Conservation (phyloP, 1,140 invertebrate genomes). For the Ooceraea biroi region DNA sequence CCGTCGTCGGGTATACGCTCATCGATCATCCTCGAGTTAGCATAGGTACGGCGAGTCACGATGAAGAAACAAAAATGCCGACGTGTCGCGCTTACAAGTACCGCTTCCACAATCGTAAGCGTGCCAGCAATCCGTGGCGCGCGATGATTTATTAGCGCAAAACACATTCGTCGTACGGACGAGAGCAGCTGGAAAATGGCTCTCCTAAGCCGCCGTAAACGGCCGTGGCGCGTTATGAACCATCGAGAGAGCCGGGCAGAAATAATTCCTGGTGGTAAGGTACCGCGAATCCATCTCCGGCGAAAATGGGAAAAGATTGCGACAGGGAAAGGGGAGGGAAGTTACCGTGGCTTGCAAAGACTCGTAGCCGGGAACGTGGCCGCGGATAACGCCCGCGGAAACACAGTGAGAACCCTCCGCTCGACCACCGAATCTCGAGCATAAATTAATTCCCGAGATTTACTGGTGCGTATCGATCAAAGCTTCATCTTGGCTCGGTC, state of each 20-base stretch:
- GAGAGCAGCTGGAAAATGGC: constrained; percentile 15
- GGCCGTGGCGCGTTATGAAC: neutral
- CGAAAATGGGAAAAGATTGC: no score
- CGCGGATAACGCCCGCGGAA: no score
- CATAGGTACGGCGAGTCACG: constrained; percentile 33
- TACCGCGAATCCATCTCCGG: no score
- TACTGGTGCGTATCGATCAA: constrained; percentile 10
- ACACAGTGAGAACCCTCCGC: no score
- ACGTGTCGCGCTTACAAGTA: constrained; percentile 42
- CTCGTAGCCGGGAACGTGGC: no score
- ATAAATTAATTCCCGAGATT: constrained; percentile 40
- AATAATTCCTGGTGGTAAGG: no score
- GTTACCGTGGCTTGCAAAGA: no score
- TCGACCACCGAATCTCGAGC: neutral
- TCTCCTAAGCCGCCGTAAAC: neutral
- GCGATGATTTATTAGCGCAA: constrained; percentile 32
- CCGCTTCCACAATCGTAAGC: constrained; percentile 34
- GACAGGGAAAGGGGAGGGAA: no score
- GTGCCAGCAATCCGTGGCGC: constrained; percentile 24
- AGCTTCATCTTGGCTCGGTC: constrained; percentile 9
- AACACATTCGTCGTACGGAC: neutral
- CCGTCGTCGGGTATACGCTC: neutral
- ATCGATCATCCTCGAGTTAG: constrained; percentile 47
- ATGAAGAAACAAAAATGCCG: constrained; percentile 43
- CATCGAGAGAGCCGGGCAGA: neutral